Conservation (phyloP, 2,113 vertebrate species). For the Xenopus borealis region DNA sequence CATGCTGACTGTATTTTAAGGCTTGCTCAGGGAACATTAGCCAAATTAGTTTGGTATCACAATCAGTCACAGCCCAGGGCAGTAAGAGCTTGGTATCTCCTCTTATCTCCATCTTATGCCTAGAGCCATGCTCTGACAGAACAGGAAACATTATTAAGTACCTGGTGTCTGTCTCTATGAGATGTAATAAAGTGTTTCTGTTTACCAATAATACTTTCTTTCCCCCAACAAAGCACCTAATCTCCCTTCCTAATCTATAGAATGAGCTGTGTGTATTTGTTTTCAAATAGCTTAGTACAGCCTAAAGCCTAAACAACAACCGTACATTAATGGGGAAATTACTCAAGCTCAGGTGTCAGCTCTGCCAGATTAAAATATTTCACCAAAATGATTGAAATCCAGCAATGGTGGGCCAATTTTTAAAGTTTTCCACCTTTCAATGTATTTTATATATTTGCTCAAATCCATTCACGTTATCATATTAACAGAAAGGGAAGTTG, state of each 20-base stretch:
- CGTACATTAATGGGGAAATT: constrained; percentile 56
- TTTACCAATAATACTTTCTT: constrained; percentile 30
- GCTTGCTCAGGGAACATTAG: constrained; percentile 23
- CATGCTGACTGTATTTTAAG: neutral
- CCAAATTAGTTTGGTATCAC: constrained; percentile 21
- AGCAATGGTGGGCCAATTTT: too few species aligned
- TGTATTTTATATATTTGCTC: too few species aligned
- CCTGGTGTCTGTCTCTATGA: constrained; percentile 37
- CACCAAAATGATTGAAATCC: neutral
- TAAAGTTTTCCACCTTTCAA: too few species aligned
- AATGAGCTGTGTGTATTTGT: neutral
- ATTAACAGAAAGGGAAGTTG: too few species aligned
- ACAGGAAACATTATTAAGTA: constrained; percentile 41
- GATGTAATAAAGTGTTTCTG: constrained; percentile 23
- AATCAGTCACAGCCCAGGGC: constrained; percentile 22
- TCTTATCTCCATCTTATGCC: constrained; percentile 37
- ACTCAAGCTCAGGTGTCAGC: constrained; percentile 51
- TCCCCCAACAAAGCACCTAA: constrained; percentile 24
- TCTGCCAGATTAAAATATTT: neutral
- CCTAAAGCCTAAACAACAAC: neutral
- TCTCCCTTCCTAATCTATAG: constrained; percentile 30
- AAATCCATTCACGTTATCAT: too few species aligned
- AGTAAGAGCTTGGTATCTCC: constrained; percentile 26
- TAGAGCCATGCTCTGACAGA: constrained; percentile 36
- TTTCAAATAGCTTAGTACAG: neutral